Evolutionary conservation across 2,888 invertebrate species (phyloP), one percentile per base, ranked within the genome.

Genomic region (Carterocephalus palaemon): DNA sequence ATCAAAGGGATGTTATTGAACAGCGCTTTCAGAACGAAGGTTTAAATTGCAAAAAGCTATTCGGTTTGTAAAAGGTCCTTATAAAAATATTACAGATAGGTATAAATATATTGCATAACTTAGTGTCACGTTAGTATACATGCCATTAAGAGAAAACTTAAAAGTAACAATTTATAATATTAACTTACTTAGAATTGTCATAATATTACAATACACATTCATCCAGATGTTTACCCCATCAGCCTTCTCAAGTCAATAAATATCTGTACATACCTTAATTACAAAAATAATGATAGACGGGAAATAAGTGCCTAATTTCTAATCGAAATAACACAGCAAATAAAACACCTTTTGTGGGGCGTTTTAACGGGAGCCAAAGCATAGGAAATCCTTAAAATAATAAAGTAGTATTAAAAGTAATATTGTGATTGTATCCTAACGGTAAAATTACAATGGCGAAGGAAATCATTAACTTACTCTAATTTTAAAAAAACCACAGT

Each of bases 191-290:
- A 16, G 6, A 37, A 23, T 43, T 31, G 37, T 45, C 37, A 38
- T 45, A 32, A 37, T 32, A 23, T 15, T 24, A 15, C n/a, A 51
- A 48, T 57, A 62, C 59, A 60, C 67, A 51, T 57, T 64, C 67
- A 16, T 64, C 62, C 69, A 57, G 69, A 76, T 70, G 70, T 65
- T 67, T 52, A 54, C 58, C 55, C 63, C 71, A 67, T 67, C 69
- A 73, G 69, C 66, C 73, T 73, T 74, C 56, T 55, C 54, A 47
- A 53, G 63, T 73, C 62, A 80, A 80, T 82, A 81, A 81, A 79
- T 82, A 82, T 76, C 74, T 83, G 75, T 83, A 82, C 81, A 83
- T 64, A 65, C 59, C 68, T 73, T 75, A 76, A 59, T 41, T 62
- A 64, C 59, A 62, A 64, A 62, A 52, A 23, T 31, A 37, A 53